phyloP scores from a whole-genome alignment of 2,797 vertebrate species.

The Lycodopsis pacificus region DNA sequence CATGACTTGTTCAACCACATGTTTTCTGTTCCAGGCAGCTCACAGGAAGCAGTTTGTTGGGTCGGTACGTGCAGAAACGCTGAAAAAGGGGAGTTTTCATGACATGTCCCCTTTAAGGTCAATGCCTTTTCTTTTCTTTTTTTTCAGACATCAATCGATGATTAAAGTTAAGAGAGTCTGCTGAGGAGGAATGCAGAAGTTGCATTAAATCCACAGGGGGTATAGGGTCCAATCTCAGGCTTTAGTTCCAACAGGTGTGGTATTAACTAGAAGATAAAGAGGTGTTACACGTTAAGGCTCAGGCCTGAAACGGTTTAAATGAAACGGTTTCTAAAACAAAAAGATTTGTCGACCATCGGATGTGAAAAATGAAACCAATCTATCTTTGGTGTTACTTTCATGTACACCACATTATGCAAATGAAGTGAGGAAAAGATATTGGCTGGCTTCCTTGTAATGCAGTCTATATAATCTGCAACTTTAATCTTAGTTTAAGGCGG shows the following conservation, averaged over 20 bases:
- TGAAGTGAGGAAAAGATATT: background rate
- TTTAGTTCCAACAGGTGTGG: background rate
- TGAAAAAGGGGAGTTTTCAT: too few species aligned
- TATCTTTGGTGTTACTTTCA: conserved; percentile 18
- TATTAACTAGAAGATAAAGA: background rate
- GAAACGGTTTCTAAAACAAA: background rate
- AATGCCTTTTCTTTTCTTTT: background rate
- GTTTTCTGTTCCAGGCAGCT: too few species aligned
- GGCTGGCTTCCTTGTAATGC: background rate
- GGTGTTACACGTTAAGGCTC: background rate
- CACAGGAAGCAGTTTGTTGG: too few species aligned
- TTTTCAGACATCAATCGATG: background rate
- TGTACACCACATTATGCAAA: background rate
- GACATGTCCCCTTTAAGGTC: background rate
- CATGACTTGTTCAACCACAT: too few species aligned
- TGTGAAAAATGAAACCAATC: conserved; percentile 8
- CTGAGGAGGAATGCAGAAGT: background rate
- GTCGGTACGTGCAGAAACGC: too few species aligned
- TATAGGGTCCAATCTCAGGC: background rate
- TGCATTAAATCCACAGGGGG: background rate
- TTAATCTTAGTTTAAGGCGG: background rate
- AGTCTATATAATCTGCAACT: background rate
- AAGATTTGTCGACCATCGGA: background rate
- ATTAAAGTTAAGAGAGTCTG: background rate
- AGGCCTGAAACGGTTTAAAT: background rate